Conservation (phyloP, 64 coral and sea anemone genomes). For the Dendronephthya gigantea region DNA sequence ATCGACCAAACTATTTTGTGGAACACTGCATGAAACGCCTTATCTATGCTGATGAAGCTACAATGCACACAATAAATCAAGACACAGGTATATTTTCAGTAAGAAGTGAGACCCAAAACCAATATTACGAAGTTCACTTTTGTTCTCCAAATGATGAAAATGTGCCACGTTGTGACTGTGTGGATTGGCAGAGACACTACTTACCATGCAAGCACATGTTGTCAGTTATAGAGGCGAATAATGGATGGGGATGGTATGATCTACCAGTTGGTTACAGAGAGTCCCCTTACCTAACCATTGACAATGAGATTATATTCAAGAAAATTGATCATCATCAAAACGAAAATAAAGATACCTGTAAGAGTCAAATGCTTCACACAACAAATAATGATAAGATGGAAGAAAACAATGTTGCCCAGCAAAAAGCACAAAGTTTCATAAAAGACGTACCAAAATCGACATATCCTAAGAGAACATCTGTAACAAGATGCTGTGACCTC, state of each 20-base stretch:
- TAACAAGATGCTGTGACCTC: neutral
- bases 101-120: neutral
- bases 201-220: slow-evolving; percentile 10
- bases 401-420: too few relatives aligned
- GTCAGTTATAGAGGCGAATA: neutral
- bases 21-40: neutral
- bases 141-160: neutral
- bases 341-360: too few relatives aligned
- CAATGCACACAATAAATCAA: neutral
- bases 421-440: too few relatives aligned
- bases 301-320: neutral
- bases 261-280: neutral
- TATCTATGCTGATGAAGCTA: neutral
- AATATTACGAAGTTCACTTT: neutral
- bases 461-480: neutral
- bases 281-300: neutral
- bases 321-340: neutral
- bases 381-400: too few relatives aligned
- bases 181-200: neutral
- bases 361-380: too few relatives aligned
- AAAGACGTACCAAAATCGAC: neutral
- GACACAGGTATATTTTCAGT: neutral
- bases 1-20: neutral
- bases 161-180: neutral
- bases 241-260: neutral